Evolutionary conservation across 1,140 invertebrate genomes (phyloP).

Genomic region (Pinna nobilis): DNA sequence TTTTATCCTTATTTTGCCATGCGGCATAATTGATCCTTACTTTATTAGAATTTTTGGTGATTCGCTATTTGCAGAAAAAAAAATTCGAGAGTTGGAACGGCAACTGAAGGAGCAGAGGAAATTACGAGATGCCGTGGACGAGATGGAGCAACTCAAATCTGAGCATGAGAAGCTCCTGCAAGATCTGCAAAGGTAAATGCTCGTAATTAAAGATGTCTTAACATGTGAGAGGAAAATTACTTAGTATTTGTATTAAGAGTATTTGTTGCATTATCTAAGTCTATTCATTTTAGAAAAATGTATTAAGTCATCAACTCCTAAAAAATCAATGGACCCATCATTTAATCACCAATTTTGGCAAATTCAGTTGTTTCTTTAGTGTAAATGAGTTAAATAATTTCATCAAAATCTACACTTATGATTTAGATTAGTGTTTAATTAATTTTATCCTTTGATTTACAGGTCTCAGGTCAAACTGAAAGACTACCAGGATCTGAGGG

Average conservation of each 20-base stretch:
- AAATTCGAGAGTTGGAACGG: conserved; percentile 48
- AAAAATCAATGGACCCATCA: no score
- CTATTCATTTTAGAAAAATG: no score
- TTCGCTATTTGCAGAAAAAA: conserved; percentile 41
- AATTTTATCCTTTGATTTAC: neutral
- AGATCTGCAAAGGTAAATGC: conserved; percentile 48
- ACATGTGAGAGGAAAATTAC: no score
- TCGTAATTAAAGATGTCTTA: neutral
- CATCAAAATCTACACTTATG: neutral
- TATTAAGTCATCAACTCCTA: no score
- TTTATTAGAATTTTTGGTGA: neutral
- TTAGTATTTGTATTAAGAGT: no score
- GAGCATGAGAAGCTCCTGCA: conserved; percentile 47
- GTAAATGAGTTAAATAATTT: no score
- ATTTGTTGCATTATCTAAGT: no score
- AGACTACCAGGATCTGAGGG: conserved; percentile 27
- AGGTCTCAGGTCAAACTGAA: conserved; percentile 22
- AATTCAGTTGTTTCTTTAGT: no score
- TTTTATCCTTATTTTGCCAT: no score
- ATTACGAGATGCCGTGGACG: conserved; percentile 53
- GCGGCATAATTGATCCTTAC: no score
- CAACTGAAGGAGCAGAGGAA: conserved; percentile 49
- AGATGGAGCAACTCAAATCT: conserved; percentile 43
- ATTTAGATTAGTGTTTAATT: neutral
- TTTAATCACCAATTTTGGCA: no score